phyloP scores from a whole-genome alignment of 2,888 invertebrate species.

The Lysandra bellargus region DNA sequence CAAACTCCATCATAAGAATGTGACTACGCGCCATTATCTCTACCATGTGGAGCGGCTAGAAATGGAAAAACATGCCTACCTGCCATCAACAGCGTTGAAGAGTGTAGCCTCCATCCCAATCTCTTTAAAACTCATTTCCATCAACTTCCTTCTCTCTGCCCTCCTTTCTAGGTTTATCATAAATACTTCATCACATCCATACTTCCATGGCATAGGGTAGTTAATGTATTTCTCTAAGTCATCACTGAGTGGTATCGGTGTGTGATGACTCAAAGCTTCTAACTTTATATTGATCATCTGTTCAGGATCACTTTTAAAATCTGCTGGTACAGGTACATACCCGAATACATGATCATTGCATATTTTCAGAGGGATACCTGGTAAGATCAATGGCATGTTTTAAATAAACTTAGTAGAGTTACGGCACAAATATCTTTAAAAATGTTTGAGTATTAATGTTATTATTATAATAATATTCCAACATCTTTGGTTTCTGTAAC shows the following conservation, averaged over 20 bases:
- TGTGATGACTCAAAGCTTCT: conserved; percentile 84
- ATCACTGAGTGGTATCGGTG: conserved; percentile 64
- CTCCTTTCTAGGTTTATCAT: conserved; percentile 95
- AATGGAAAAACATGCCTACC: conserved; percentile 63
- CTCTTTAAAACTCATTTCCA: conserved; percentile 89
- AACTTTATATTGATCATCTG: conserved; percentile 88
- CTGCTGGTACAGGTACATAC: conserved; percentile 88
- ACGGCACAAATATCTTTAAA: too few relatives aligned
- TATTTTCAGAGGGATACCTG: conserved; percentile 71
- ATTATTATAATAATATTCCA: too few relatives aligned
- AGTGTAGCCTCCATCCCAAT: conserved; percentile 88
- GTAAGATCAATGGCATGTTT: conserved; percentile 26
- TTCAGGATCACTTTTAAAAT: conserved; percentile 82
- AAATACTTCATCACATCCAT: conserved; percentile 89
- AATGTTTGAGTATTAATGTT: too few relatives aligned
- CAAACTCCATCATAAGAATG: too few relatives aligned
- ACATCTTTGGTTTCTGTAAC: too few relatives aligned
- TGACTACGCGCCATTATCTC: too few relatives aligned
- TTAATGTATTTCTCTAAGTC: conserved; percentile 57
- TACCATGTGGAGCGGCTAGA: too few relatives aligned
- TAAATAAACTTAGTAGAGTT: not conserved
- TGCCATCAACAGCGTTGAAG: conserved; percentile 94
- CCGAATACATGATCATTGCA: conserved; percentile 93
- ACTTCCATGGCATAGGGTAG: conserved; percentile 78
- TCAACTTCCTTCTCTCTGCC: conserved; percentile 87